Percentiles rank a stretch among this genome's conserved stretches.
phyloP scores from a whole-genome alignment of 1,140 invertebrate genomes.

The Chrysomallon squamiferum region DNA sequence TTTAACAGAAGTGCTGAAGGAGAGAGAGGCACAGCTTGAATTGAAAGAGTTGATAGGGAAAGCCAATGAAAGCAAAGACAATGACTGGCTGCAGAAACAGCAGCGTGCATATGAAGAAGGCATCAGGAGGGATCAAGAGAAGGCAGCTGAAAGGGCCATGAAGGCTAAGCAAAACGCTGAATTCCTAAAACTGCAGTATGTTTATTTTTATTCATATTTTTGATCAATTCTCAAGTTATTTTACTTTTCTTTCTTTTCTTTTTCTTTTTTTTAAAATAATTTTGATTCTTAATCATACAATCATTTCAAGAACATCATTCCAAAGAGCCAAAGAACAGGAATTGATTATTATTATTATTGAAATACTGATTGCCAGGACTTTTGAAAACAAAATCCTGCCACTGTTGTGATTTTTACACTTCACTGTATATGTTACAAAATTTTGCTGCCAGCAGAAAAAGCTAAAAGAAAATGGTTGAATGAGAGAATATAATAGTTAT shows the following conservation, averaged over 20 bases:
- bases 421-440: too few relatives aligned
- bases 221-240: not conserved
- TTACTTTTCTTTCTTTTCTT: not conserved
- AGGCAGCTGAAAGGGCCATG: slow-evolving; percentile 37
- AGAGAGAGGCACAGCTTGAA: slow-evolving; percentile 63
- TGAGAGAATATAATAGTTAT: too few relatives aligned
- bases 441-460: too few relatives aligned
- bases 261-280: too few relatives aligned
- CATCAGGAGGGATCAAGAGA: slow-evolving; percentile 51
- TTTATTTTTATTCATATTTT: slow-evolving; percentile 2
- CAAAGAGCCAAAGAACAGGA: too few relatives aligned
- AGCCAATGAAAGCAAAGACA: slow-evolving; percentile 47
- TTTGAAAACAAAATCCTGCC: too few relatives aligned
- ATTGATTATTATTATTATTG: too few relatives aligned
- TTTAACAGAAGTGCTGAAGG: slow-evolving; percentile 63
- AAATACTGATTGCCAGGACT: too few relatives aligned
- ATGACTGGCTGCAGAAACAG: slow-evolving; percentile 36
- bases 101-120: slow-evolving; percentile 49
- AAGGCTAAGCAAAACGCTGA: slow-evolving; percentile 37
- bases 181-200: slow-evolving; percentile 60
- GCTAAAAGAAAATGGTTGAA: too few relatives aligned
- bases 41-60: slow-evolving; percentile 53
- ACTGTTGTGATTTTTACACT: too few relatives aligned
- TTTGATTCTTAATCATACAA: too few relatives aligned
- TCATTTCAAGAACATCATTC: too few relatives aligned